Evolutionary conservation across 2,888 invertebrate genomes (phyloP), one percentile per base, ranked within the genome.

Genomic region (Leucophenga montana): DNA sequence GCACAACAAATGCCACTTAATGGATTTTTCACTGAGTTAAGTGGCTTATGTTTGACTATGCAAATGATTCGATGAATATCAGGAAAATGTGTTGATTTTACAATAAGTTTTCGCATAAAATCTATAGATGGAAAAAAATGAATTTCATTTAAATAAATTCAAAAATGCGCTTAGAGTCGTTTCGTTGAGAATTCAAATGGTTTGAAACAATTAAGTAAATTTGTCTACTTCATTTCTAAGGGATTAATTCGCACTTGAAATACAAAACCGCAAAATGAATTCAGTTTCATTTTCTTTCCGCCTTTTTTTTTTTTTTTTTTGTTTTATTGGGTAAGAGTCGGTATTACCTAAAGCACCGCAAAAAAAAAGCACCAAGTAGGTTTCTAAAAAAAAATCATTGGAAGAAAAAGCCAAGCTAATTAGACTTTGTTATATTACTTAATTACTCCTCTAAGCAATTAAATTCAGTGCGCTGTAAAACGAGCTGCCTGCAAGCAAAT

Each of bases 371-470:
- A 1, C 50, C 48, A 48, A 48, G 11, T 20, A 56, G 9, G 20
- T 5, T 16, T 14, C 16, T 11, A 62, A 44, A 62, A 59, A 27
- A 59, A 61, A 62, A 44, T 20, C 8, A 39, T 13, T 20, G 11
- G 18, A 20, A 62, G 64, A 56, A 44, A 67, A 48, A 11, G 72
- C 73, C 76, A 75, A 81, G 79, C 82, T 80, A 81, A 81, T 81
- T 81, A 82, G 80, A 72, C 72, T 78, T 77, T 79, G 76, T 70
- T 71, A 71, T 73, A 77, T 72, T 70, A 71, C 77, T 79, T 81
- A 81, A 81, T 81, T 81, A 81, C 75, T 74, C 70, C 71, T 71
- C 71, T 69, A 20, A 57, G 31, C 61, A 68, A 48, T 20, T 54
- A 18, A 18, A 13, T 48, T 56, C 56, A 68, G 16, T 65, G 71